Percentiles rank a stretch among this genome's conserved stretches.
phyloP scores from a whole-genome alignment of 2,888 invertebrate species.

The Stegophylla sp. region DNA sequence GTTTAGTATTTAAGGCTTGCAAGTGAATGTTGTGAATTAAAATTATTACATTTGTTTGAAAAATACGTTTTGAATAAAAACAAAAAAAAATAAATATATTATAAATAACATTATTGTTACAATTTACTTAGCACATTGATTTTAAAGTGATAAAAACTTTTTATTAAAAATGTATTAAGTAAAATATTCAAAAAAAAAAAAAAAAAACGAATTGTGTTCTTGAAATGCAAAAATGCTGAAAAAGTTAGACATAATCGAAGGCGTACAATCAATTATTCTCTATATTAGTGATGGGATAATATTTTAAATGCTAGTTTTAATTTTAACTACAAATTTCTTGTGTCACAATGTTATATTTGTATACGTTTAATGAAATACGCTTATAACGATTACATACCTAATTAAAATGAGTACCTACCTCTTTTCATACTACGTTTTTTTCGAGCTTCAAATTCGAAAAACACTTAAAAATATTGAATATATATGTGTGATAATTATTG shows the following conservation, averaged over 20 bases:
- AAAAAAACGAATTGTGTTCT: neutral
- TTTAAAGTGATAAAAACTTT: constrained; percentile 6
- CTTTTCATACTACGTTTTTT: no score
- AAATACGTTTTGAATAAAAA: neutral
- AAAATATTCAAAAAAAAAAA: neutral
- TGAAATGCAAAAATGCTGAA: neutral
- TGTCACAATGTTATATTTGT: neutral
- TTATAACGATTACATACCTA: no score
- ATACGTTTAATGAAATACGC: no score
- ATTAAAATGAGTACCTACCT: no score
- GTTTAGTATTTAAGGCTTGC: no score
- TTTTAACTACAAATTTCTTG: neutral
- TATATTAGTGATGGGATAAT: neutral
- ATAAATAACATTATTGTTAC: neutral
- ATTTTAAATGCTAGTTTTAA: neutral
- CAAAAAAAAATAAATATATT: neutral
- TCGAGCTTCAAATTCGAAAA: no score
- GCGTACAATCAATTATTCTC: neutral
- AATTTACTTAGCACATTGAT: constrained; percentile 2
- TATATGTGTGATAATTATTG: no score
- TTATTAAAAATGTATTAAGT: neutral
- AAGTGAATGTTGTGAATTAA: neutral
- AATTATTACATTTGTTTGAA: neutral
- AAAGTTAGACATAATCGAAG: neutral
- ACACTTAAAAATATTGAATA: no score